Conservation (phyloP, 2,113 vertebrate species). For the Dasyurus viverrinus region DNA sequence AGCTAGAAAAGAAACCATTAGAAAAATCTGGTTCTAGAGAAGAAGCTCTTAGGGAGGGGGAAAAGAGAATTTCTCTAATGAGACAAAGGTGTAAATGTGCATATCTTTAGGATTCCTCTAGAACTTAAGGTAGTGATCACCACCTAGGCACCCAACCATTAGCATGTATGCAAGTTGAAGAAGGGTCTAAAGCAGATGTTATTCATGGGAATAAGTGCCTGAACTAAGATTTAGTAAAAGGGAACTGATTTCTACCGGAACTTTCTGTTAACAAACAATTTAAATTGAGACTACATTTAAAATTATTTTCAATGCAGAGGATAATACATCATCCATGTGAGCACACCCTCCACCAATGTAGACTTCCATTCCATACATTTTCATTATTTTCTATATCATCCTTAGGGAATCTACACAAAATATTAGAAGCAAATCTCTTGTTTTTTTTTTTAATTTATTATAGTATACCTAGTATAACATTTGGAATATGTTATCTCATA, state of each 20-base stretch:
- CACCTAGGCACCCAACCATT: not conserved
- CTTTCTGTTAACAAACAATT: not conserved
- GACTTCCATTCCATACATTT: not conserved
- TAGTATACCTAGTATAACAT: not conserved
- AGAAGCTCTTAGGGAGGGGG: not conserved
- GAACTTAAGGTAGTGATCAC: not conserved
- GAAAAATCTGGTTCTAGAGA: not conserved
- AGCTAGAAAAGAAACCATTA: not conserved
- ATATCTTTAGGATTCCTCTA: not conserved
- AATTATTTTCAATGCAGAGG: not conserved
- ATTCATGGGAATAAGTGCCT: not conserved
- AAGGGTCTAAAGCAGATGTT: not conserved
- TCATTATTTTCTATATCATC: not conserved
- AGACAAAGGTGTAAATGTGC: not conserved
- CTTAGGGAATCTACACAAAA: not conserved
- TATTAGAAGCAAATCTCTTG: not conserved
- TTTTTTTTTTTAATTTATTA: not conserved
- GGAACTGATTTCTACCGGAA: not conserved
- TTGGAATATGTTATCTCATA: too few relatives aligned
- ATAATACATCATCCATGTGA: not conserved
- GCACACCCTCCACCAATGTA: not conserved
- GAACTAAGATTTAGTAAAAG: not conserved
- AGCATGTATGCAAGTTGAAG: not conserved
- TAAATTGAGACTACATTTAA: not conserved
- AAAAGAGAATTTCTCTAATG: not conserved